These are phyloP conservation scores for Bembecia ichneumoniformis DNA, from an alignment of 2,888 invertebrate species.

Conservation along the genomic window DNA sequence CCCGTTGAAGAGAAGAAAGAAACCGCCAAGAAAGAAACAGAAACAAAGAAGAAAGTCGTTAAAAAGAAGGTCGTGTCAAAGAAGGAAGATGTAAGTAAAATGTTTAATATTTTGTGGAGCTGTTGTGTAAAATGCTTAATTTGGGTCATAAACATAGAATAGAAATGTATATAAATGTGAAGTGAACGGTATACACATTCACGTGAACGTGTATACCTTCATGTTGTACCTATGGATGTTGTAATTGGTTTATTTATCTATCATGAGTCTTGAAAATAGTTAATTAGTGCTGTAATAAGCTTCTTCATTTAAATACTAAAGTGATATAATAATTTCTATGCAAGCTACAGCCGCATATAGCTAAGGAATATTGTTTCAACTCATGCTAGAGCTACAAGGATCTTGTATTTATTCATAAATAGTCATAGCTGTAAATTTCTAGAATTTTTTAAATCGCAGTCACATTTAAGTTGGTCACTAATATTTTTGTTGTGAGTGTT, in stretches of 20 bases:
- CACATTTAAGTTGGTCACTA: slow-evolving; percentile 24
- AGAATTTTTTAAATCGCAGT: neutral
- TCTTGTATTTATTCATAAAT: too few species aligned
- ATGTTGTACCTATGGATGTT: too few species aligned
- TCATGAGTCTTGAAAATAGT: too few species aligned
- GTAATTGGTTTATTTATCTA: too few species aligned
- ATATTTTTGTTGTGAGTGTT: slow-evolving; percentile 28
- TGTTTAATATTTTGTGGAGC: neutral
- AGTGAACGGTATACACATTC: too few species aligned
- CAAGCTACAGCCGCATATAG: too few species aligned
- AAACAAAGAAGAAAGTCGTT: slow-evolving; percentile 49
- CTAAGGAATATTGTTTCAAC: too few species aligned
- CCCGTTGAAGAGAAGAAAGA: slow-evolving; percentile 58
- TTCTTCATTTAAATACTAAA: too few species aligned
- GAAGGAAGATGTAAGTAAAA: slow-evolving; percentile 60
- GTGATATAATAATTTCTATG: too few species aligned
- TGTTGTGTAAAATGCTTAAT: neutral
- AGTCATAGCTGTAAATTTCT: neutral
- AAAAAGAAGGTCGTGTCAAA: slow-evolving; percentile 65
- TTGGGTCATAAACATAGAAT: neutral
- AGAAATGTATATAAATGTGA: neutral
- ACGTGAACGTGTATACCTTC: too few species aligned
- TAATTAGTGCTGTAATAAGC: too few species aligned
- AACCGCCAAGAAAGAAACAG: slow-evolving; percentile 55
- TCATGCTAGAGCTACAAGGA: too few species aligned